Base-by-base conservation (phyloP, 2,113 vertebrate genomes). In the Micronisus gabar region DNA sequence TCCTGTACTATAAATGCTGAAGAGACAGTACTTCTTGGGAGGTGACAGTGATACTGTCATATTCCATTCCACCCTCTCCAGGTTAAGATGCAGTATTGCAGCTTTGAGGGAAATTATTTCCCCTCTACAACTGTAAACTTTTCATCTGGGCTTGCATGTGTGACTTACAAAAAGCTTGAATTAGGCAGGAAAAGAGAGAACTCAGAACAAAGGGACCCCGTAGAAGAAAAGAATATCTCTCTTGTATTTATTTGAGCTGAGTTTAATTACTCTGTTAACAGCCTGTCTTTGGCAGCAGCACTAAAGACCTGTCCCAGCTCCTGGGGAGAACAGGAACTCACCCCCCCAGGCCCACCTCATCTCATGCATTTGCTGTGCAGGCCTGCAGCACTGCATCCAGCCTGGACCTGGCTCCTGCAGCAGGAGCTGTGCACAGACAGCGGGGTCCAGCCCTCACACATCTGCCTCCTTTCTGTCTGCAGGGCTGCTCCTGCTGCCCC, bases 51-150 rank as follows among this genome's bases (percentile, higher is more conserved):
- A 73, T 65, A 72, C 67, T 97, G 95, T 86, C 70, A 81, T 91
- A 97, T 94, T 97, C 95, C 95, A 94, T 94, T 95, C 97, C 95
- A 93, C 97, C 97, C 98, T 97, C 97, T 98, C 97, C 96, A 97
- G 98, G 98, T 67, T 97, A 96, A 96, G 95, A 90, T 70, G 91
- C 67, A 94, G 93, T 73, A 94, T 40, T 93, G 91, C 95, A 97
- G 94, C 67, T 88, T 83, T 81, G 20, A 78, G 96, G 85, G 63
- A 97, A 92, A 23, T 25, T 32, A 58, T 61, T 96, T 86, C 43
- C 23, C 52, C 9, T 80, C 27, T 45, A 26, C 50, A 41, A n/a
- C 41, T 52, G 63, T 71, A 71, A 65, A 52, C 48, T 81, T 88
- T 68, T 91, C 30, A 81, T 62, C 58, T 45, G 36, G 22, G 40